Evolutionary conservation across 2,888 invertebrate genomes (phyloP).

Genomic region (Lottia scabra): DNA sequence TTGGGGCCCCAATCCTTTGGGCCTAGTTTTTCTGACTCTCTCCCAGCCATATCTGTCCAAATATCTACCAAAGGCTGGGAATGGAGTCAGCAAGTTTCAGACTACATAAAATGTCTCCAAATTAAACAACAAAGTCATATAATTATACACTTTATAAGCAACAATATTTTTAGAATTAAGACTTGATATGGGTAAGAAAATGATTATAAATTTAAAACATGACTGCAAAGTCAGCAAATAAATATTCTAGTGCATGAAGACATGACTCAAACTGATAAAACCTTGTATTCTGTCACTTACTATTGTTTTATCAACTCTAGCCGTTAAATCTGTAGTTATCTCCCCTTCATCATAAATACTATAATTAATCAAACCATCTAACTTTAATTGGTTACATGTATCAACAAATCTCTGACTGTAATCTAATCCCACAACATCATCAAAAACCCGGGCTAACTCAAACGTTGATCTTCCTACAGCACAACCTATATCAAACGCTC

Average conservation of each 20-base stretch:
- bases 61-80: too few relatives aligned
- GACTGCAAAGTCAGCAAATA: too few relatives aligned
- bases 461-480: constrained; percentile 67
- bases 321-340: constrained; percentile 48
- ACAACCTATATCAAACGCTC: constrained; percentile 68
- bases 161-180: too few relatives aligned
- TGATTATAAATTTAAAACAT: too few relatives aligned
- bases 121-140: neutral
- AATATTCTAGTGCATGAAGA: too few relatives aligned
- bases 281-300: constrained; percentile 39
- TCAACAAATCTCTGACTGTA: constrained; percentile 65
- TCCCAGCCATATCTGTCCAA: too few relatives aligned
- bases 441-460: constrained; percentile 59
- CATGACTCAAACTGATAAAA: too few relatives aligned
- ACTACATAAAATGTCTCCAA: neutral
- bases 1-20: too few relatives aligned
- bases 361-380: constrained; percentile 52
- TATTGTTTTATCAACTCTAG: constrained; percentile 48
- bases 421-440: constrained; percentile 65
- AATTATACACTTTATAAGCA: too few relatives aligned
- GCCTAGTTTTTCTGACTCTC: too few relatives aligned
- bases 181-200: too few relatives aligned
- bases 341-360: constrained; percentile 61
- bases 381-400: constrained; percentile 57
- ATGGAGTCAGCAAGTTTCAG: too few relatives aligned